A percentile compares a stretch with the other conserved stretches of the same genome.
Conservation (phyloP, 2,888 invertebrate species). For the Drosophila mimica region DNA sequence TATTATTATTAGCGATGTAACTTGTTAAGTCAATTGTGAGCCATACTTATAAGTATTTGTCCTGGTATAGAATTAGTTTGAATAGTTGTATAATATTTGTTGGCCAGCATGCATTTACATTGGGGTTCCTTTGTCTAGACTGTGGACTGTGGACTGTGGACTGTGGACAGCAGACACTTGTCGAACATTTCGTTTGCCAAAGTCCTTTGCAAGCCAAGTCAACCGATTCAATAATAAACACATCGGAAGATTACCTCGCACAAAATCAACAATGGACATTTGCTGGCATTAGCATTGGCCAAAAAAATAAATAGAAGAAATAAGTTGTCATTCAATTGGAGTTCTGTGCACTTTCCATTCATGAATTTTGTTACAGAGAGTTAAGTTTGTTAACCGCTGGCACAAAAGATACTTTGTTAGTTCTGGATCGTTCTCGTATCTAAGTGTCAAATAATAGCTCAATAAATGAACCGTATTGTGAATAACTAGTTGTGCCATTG, state of each 20-base stretch:
- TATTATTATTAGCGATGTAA: neutral
- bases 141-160: conserved; percentile 5
- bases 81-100: conserved; percentile 1
- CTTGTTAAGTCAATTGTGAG: neutral
- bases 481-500: conserved; percentile 21
- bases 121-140: conserved; percentile 51
- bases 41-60: neutral
- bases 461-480: conserved; percentile 38
- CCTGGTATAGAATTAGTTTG: too few relatives aligned
- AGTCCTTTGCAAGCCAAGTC: conserved; percentile 16
- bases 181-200: conserved; percentile 10
- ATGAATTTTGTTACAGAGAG: neutral
- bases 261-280: conserved; percentile 52
- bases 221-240: conserved; percentile 39
- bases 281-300: conserved; percentile 17
- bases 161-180: conserved; percentile 5
- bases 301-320: neutral
- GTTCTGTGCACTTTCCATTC: neutral
- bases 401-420: conserved; percentile 36
- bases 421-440: neutral
- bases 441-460: conserved; percentile 41
- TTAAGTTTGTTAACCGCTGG: neutral
- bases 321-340: conserved; percentile 4
- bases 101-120: conserved; percentile 16
- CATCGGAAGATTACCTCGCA: conserved; percentile 15